A percentile compares a stretch with the other conserved stretches of the same genome.
These are phyloP conservation scores for Perognathus longimembris DNA, from an alignment of 2,113 vertebrate species.

Conservation along the genomic window DNA sequence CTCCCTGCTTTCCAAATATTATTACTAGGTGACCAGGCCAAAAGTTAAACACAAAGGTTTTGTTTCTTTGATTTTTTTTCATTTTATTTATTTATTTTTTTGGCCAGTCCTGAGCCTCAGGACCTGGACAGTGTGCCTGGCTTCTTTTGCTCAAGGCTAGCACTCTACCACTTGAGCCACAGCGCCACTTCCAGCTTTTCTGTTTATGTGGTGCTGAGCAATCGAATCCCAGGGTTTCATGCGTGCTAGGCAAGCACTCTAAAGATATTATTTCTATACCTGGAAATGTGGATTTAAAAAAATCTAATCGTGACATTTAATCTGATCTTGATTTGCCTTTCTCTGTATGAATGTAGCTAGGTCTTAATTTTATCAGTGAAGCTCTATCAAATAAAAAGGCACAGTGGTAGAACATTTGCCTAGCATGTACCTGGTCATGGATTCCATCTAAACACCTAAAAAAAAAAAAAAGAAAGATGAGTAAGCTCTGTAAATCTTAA, in stretches of 20 bases:
- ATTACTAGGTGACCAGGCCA: neutral
- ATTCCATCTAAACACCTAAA: neutral
- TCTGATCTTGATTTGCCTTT: neutral
- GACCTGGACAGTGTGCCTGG: too few relatives aligned
- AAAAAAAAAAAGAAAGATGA: neutral
- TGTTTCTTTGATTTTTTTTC: constrained; percentile 37
- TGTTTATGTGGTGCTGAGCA: too few relatives aligned
- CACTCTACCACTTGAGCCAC: too few relatives aligned
- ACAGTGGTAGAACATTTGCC: neutral
- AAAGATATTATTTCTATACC: constrained; percentile 20
- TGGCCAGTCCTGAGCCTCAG: too few relatives aligned
- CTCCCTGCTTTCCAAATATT: constrained; percentile 32
- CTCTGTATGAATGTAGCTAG: constrained; percentile 19
- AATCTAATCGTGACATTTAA: too few relatives aligned
- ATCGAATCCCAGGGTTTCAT: too few relatives aligned
- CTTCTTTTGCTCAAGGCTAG: too few relatives aligned
- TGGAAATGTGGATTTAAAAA: neutral
- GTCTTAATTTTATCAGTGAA: constrained; percentile 42
- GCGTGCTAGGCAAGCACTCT: too few relatives aligned
- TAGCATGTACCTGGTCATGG: neutral
- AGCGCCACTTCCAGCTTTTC: too few relatives aligned
- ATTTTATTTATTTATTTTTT: too few relatives aligned
- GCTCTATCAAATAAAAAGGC: constrained; percentile 12
- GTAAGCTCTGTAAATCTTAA: constrained; percentile 38
- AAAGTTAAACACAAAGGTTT: constrained; percentile 1